Percentiles rank a stretch among this genome's conserved stretches.
These are phyloP conservation scores for Syngnathus floridae DNA, from an alignment of 2,113 vertebrate genomes.

Conservation along the genomic window DNA sequence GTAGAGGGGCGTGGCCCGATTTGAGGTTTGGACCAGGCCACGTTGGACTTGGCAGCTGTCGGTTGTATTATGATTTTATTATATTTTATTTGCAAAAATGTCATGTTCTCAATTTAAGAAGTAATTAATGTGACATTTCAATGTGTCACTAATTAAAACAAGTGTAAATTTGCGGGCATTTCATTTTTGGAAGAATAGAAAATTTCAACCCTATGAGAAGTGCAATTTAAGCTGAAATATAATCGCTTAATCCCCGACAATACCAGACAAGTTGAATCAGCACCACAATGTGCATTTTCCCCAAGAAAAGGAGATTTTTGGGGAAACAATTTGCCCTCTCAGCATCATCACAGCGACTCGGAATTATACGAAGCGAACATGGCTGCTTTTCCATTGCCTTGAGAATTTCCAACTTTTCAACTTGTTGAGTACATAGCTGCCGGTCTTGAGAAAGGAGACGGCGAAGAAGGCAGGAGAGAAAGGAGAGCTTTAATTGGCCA, in stretches of 20 bases:
- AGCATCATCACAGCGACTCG: not conserved
- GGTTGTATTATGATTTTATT: not conserved
- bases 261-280: not conserved
- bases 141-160: not conserved
- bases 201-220: not conserved
- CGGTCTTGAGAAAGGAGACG: not conserved
- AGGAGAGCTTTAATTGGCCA: constrained; percentile 48
- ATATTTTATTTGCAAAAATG: not conserved
- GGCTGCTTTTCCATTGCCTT: not conserved
- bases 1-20: constrained; percentile 40
- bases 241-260: not conserved
- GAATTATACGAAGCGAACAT: not conserved
- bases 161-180: not conserved
- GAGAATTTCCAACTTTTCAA: constrained; percentile 31
- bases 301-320: not conserved
- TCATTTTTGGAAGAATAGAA: not conserved
- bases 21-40: constrained; percentile 47
- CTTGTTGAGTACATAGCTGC: constrained; percentile 26
- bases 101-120: not conserved
- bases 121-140: not conserved
- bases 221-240: not conserved
- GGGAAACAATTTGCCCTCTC: not conserved
- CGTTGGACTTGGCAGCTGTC: constrained; percentile 46
- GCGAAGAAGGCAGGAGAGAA: constrained; percentile 14
- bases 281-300: not conserved